These are phyloP conservation scores for Rhynchopsitta pachyrhyncha DNA, from an alignment of 2,113 vertebrate species.

Conservation along the genomic window DNA sequence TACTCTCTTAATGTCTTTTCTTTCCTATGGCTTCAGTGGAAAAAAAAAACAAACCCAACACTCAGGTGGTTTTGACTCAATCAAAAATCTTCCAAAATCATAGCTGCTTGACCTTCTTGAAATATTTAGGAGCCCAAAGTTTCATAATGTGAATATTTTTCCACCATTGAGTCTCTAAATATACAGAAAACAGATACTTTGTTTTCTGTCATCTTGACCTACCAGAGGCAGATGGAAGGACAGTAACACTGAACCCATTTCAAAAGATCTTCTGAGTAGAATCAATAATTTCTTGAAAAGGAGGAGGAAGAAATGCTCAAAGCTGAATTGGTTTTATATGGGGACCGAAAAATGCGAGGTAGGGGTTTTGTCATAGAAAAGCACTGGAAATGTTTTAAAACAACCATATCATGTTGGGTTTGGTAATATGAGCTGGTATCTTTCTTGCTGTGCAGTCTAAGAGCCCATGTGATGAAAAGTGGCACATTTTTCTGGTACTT, in stretches of 20 bases:
- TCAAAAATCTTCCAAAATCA: background rate
- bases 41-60: background rate
- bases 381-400: background rate
- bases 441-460: background rate
- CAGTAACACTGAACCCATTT: background rate
- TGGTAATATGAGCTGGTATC: background rate
- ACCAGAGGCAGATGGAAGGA: background rate
- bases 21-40: background rate
- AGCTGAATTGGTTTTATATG: background rate
- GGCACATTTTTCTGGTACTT: background rate
- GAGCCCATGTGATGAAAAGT: background rate
- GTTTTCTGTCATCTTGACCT: background rate
- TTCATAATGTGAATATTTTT: background rate
- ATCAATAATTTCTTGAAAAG: background rate
- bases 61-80: background rate
- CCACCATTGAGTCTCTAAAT: background rate
- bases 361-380: background rate
- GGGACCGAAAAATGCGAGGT: background rate
- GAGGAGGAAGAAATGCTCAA: background rate
- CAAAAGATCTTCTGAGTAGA: background rate
- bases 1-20: background rate
- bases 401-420: background rate
- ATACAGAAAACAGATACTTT: background rate
- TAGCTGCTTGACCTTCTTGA: background rate
- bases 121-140: background rate